These are phyloP conservation scores for Tenthredo scrophulariae DNA, from an alignment of 2,888 invertebrate species.

Conservation along the genomic window DNA sequence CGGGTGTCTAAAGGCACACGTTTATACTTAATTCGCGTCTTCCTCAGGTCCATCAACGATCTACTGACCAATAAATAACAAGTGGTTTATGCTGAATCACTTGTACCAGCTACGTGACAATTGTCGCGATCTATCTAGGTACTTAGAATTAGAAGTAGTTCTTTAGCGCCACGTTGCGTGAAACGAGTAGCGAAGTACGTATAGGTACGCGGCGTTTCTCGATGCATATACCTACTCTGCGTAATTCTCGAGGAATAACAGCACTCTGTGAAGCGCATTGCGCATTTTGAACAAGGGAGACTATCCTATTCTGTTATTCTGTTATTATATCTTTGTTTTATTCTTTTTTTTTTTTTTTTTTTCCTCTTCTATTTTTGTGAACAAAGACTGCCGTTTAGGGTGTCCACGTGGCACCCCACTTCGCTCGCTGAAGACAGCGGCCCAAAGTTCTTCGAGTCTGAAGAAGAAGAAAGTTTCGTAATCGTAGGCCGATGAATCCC, in stretches of 20 bases:
- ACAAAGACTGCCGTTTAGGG: constrained; percentile 12
- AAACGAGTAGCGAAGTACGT: constrained; percentile 2
- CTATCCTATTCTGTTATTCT: background rate
- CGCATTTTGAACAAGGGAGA: constrained; percentile 6
- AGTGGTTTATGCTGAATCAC: background rate
- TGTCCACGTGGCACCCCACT: constrained; percentile 23
- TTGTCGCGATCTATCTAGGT: background rate
- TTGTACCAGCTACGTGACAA: background rate
- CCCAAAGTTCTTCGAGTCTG: constrained; percentile 62
- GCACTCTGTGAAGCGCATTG: constrained; percentile 34
- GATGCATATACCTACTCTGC: background rate
- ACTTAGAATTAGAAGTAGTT: background rate
- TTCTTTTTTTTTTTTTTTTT: background rate
- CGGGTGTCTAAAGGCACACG: background rate
- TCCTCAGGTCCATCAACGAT: background rate
- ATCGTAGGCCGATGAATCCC: constrained; percentile 67
- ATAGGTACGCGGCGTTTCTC: background rate
- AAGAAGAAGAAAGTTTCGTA: constrained; percentile 67
- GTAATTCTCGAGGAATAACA: constrained; percentile 10
- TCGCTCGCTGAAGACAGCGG: constrained; percentile 55
- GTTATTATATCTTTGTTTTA: too few relatives aligned
- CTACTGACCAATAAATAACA: constrained; percentile 1
- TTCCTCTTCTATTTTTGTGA: background rate
- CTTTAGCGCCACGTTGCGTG: background rate
- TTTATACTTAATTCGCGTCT: background rate